Percentiles rank a stretch among this genome's conserved stretches.
Evolutionary conservation across 2,113 vertebrate species (phyloP).

Genomic region (Cyrtonyx montezumae): DNA sequence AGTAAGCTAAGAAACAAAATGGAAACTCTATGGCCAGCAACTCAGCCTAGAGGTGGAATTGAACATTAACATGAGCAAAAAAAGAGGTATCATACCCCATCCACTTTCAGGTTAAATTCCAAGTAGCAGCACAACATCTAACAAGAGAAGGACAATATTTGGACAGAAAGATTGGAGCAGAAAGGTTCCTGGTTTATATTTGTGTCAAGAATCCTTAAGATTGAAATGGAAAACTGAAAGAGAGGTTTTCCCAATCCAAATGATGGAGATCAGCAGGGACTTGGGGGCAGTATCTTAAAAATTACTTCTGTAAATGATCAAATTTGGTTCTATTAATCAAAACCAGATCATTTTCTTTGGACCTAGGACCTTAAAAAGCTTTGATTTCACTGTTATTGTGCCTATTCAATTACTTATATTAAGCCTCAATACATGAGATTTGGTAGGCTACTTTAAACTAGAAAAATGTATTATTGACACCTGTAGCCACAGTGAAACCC

Average conservation of each 20-base stretch:
- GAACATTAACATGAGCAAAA: not conserved
- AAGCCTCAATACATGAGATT: not conserved
- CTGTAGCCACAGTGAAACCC: not conserved
- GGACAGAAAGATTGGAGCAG: not conserved
- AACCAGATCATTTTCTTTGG: not conserved
- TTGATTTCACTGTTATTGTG: not conserved
- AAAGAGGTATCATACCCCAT: not conserved
- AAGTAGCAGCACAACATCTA: not conserved
- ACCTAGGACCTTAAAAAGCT: not conserved
- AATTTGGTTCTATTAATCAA: not conserved
- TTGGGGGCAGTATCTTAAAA: not conserved
- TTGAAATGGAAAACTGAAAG: not conserved
- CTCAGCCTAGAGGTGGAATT: not conserved
- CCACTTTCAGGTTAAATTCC: not conserved
- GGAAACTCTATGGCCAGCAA: not conserved
- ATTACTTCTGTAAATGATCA: accelerated
- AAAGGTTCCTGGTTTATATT: not conserved
- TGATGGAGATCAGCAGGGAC: accelerated
- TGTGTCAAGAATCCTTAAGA: not conserved
- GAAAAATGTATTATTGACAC: not conserved
- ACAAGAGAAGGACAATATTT: not conserved
- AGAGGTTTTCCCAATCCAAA: not conserved
- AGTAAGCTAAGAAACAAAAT: not conserved
- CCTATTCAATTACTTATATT: not conserved
- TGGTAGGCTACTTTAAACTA: not conserved